phyloP scores from a whole-genome alignment of 2,888 invertebrate genomes.

The Auanema sp. region DNA sequence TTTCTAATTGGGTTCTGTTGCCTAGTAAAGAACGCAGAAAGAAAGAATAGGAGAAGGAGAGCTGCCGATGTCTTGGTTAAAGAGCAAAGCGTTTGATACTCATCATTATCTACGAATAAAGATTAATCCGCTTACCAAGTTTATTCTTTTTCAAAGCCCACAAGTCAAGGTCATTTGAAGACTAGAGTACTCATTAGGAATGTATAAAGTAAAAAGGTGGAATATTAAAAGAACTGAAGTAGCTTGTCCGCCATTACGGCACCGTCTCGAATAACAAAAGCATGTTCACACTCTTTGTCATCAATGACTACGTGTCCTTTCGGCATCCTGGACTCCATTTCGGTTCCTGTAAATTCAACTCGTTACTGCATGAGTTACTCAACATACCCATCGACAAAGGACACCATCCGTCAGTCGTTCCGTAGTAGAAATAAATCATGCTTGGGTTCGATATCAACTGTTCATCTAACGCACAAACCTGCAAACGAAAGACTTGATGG shows the following conservation, averaged over 20 bases:
- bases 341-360: constrained; percentile 18
- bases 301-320: constrained; percentile 50
- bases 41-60: no score
- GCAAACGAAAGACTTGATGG: neutral
- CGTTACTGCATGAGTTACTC: neutral
- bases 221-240: constrained; percentile 34
- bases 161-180: no score
- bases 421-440: constrained; percentile 44
- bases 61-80: no score
- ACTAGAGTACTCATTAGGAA: no score
- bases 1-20: no score
- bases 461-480: constrained; percentile 33
- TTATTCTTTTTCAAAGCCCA: no score
- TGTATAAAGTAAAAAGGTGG: no score
- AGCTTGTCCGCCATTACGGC: constrained; percentile 47
- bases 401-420: constrained; percentile 50
- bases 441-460: constrained; percentile 31
- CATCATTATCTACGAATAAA: no score
- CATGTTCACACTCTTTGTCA: constrained; percentile 47
- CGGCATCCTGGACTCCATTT: constrained; percentile 31
- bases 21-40: no score
- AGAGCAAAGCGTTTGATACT: no score
- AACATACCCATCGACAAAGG: constrained; percentile 41
- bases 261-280: constrained; percentile 52
- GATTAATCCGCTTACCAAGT: no score